Evolutionary conservation across 2,888 invertebrate genomes (phyloP).

Genomic region (Apamea anceps): DNA sequence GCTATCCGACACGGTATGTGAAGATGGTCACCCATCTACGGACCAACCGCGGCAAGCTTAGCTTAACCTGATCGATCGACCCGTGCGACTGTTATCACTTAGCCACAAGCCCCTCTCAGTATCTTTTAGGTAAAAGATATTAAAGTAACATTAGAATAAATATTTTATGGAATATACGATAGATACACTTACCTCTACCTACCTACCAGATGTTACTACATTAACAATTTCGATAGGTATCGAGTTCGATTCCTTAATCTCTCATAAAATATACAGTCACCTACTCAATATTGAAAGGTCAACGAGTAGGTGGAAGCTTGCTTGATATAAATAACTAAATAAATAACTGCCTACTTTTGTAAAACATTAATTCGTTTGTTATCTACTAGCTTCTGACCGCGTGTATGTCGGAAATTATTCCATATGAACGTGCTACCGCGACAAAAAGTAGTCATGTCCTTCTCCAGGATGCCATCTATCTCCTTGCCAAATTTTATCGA

Average conservation of each 20-base stretch:
- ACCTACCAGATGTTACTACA: not conserved
- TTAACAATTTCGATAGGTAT: conserved; percentile 21
- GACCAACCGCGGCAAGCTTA: no score
- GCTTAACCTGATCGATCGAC: no score
- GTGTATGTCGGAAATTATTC: not conserved
- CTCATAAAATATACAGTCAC: conserved; percentile 13
- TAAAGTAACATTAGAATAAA: conserved; percentile 19
- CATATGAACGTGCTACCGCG: not conserved
- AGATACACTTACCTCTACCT: no score
- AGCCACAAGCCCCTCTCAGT: no score
- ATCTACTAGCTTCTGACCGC: not conserved
- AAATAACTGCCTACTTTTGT: not conserved
- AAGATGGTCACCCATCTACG: no score
- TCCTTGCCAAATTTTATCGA: not conserved
- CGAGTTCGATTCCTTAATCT: conserved; percentile 24
- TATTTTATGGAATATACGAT: conserved; percentile 12
- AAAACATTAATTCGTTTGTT: not conserved
- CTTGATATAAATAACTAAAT: not conserved
- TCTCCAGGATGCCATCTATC: not conserved
- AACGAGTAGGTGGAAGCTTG: conserved; percentile 11
- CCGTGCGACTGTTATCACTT: no score
- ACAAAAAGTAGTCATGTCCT: not conserved
- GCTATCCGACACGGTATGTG: no score
- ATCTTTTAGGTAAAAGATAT: not conserved
- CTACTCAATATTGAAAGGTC: conserved; percentile 43